Base-by-base conservation (phyloP, 1,140 invertebrate species). In the Calephelis nemesis region DNA sequence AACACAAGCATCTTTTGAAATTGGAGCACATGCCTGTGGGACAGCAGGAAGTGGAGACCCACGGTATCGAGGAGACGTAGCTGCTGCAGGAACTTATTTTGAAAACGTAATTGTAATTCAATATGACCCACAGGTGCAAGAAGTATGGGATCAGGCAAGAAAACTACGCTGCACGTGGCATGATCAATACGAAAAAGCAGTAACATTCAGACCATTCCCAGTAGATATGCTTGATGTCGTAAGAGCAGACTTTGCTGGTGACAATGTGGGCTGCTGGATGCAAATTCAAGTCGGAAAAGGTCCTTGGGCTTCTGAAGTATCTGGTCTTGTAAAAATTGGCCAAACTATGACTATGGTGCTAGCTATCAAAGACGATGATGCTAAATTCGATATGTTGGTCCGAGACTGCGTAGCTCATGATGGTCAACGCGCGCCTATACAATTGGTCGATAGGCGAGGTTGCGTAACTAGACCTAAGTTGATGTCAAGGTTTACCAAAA, bases 281-380 rank as follows among this genome's bases (percentile, higher is more conserved):
- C 96, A 97, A 78, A 97, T 97, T 65, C 97, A 97, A 92, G 97
- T 98, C 7, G 98, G 98, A 13, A 98, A 98, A 85, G 98, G 98
- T 50, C 98, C 98, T 0, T 98, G 97, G 97, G 97, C 97, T 8
- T 97, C 96, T 0, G 98, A 98, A 92, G 97, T 98, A 0, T 98
- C 97, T 0, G 98, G 98, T 0, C 91, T 98, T 39, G 98, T 98
- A 0, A 98, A 98, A 87, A 98, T 98, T 62, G 98, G 98, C 2
- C 97, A 98, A 82, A 98, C 97, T 0, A 98, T 99, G 97, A 99
- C 98, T 6, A 98, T 98, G 97, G 98, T 98, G 1, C 88, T 98
- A 40, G 97, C 97, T 8, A 98, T 99, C 73, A 98, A 99, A 88
- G 98, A 98, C 73, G 97, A 98, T 76, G 97, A 98, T 75, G 96